phyloP scores from a whole-genome alignment of 2,888 invertebrate genomes.

The Xanthostigma xanthostigma region DNA sequence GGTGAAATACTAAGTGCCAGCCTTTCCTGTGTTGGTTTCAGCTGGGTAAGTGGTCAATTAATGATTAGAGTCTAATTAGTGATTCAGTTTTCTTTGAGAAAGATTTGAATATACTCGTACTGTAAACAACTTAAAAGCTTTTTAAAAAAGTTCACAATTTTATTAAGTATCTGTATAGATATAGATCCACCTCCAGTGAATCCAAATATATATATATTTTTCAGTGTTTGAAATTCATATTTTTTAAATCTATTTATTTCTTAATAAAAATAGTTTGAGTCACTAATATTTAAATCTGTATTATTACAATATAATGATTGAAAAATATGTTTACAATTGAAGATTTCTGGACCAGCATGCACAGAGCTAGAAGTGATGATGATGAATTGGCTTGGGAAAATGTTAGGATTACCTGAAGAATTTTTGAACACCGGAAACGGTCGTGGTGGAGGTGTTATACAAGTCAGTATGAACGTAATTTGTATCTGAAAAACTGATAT shows the following conservation, averaged over 20 bases:
- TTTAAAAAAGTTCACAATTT: too few species aligned
- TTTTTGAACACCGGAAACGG: constrained; percentile 65
- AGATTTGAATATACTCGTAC: too few species aligned
- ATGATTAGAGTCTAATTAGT: too few species aligned
- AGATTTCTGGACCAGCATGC: constrained; percentile 48
- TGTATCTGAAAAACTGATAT: too few species aligned
- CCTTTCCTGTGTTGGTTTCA: constrained; percentile 75
- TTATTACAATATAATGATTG: background rate
- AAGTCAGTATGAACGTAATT: constrained; percentile 32
- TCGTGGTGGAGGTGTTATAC: constrained; percentile 72
- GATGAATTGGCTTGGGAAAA: constrained; percentile 57
- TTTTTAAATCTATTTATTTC: too few species aligned
- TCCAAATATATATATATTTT: too few species aligned
- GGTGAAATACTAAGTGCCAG: constrained; percentile 73
- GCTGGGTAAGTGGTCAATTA: constrained; percentile 60
- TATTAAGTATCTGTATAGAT: too few species aligned
- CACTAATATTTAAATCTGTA: too few species aligned
- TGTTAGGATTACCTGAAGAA: constrained; percentile 40
- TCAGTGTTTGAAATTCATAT: too few species aligned
- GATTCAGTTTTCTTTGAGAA: too few species aligned
- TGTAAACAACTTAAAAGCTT: background rate
- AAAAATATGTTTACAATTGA: constrained; percentile 9
- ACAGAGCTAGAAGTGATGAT: constrained; percentile 50
- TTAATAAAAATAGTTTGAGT: too few species aligned
- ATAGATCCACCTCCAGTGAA: too few species aligned